These are phyloP conservation scores for Microtus agrestis DNA, from an alignment of 2,797 vertebrate genomes.

Conservation along the genomic window DNA sequence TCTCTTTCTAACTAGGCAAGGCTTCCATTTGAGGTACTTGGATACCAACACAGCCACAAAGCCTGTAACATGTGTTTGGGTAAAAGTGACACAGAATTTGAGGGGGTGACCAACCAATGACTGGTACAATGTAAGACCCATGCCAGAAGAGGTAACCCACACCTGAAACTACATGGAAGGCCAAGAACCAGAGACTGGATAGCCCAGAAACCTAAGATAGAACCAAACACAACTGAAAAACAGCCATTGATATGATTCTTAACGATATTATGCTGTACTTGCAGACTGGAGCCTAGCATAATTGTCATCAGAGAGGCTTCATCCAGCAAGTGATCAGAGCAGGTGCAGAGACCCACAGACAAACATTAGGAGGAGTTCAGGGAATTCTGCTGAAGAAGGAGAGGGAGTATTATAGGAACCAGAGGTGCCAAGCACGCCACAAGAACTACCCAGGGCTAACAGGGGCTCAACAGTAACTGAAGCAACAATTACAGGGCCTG, in stretches of 20 bases:
- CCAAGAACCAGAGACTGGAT: not conserved
- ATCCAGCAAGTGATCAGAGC: not conserved
- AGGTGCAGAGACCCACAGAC: not conserved
- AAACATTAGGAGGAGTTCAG: not conserved
- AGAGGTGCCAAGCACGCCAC: not conserved
- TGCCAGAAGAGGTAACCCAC: not conserved
- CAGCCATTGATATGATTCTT: not conserved
- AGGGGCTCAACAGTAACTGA: not conserved
- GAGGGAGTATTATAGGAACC: not conserved
- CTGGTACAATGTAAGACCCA: not conserved
- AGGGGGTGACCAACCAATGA: not conserved
- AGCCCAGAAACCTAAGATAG: not conserved
- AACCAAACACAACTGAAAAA: not conserved
- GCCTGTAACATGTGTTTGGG: not conserved
- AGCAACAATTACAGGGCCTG: not conserved
- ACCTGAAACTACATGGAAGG: not conserved
- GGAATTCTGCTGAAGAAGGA: not conserved
- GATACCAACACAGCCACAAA: not conserved
- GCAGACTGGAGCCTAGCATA: not conserved
- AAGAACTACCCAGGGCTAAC: not conserved
- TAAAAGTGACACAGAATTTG: not conserved
- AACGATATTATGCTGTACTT: not conserved
- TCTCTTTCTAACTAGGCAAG: not conserved
- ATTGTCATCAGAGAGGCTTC: not conserved
- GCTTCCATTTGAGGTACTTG: not conserved